Base-by-base conservation (phyloP, 2,888 invertebrate genomes). In the Scaptomyza tumidula region DNA sequence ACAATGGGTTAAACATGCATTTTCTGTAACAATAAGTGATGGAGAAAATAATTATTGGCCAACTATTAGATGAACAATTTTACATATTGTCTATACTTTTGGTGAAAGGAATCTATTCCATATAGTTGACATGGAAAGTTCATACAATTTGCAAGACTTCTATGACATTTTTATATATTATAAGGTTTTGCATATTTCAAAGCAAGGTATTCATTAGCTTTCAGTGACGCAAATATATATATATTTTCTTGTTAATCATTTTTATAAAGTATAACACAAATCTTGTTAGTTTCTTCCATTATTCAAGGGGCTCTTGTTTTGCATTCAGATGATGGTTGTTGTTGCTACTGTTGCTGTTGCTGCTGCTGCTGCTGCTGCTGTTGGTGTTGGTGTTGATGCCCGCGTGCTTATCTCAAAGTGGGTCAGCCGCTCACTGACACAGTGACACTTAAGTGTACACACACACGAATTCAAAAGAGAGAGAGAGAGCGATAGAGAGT, bases 361-460 rank as follows among this genome's bases (percentile, higher is more conserved):
- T 71, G 71, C 7, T 72, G 59, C 11, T 45, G 56, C 29, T 68
- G 58, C 29, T 53, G 60, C 9, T 59, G 48, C 9, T 71, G 71
- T 7, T 72, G 59, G 9, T 45, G 56, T 33, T 68, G 58, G 6
- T 73, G 66, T 62, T 73, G 71, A 55, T 57, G 69, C 31, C 69
- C 54, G 59, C 61, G 72, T 79, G 85, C 78, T 80, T 74, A 81
- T 84, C 79, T 63, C 64, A 77, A 86, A 86, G 83, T 86, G 86
- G 86, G 86, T 89, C 86, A 86, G 88, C 71, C 76, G 83, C 85
- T 84, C 87, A 78, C 86, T 87, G 85, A 75, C 87, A 87, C 87
- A 77, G 68, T 78, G 79, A 86, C 89, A 75, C 80, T 85, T 80
- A 84, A 89, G 87, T 89, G 72, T 53, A 63, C 48, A 27, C 44